These are phyloP conservation scores for Lerista edwardsae DNA, from an alignment of 2,797 vertebrate genomes.

Conservation along the genomic window DNA sequence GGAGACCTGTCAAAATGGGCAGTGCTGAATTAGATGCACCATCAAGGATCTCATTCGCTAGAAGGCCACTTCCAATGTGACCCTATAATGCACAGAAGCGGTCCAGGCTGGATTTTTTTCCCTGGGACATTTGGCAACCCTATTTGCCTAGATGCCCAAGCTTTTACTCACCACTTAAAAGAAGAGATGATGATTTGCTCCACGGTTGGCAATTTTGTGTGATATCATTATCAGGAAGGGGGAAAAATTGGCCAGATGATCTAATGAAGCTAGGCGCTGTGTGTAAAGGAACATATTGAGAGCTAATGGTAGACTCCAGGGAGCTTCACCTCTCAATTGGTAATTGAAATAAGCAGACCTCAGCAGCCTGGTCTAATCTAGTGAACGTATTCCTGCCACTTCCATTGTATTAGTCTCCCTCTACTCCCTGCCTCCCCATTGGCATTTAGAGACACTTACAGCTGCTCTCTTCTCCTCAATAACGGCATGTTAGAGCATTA, in stretches of 20 bases:
- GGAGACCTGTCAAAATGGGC: too few relatives aligned
- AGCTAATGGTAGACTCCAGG: conserved; percentile 54
- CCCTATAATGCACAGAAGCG: background rate
- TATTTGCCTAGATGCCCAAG: background rate
- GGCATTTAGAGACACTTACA: conserved; percentile 52
- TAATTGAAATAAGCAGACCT: conserved; percentile 69
- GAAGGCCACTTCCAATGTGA: too few relatives aligned
- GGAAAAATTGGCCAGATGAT: conserved; percentile 4
- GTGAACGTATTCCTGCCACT: conserved; percentile 27
- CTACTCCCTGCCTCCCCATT: conserved; percentile 49
- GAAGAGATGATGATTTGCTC: background rate
- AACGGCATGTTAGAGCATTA: conserved; percentile 31
- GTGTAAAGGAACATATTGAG: conserved; percentile 34
- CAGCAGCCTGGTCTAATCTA: conserved; percentile 51
- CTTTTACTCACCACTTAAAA: too few relatives aligned
- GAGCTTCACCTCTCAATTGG: conserved; percentile 39
- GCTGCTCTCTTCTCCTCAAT: conserved; percentile 53
- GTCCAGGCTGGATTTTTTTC: background rate
- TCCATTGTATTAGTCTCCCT: conserved; percentile 52
- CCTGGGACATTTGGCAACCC: background rate
- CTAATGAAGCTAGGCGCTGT: background rate
- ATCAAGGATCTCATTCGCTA: too few relatives aligned
- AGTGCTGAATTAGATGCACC: too few relatives aligned
- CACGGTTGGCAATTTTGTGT: background rate
- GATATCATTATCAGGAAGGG: conserved; percentile 44